Percentiles rank a stretch among this genome's conserved stretches.
Evolutionary conservation across 2,113 vertebrate species (phyloP).

Genomic region (Harpagus bidentatus): DNA sequence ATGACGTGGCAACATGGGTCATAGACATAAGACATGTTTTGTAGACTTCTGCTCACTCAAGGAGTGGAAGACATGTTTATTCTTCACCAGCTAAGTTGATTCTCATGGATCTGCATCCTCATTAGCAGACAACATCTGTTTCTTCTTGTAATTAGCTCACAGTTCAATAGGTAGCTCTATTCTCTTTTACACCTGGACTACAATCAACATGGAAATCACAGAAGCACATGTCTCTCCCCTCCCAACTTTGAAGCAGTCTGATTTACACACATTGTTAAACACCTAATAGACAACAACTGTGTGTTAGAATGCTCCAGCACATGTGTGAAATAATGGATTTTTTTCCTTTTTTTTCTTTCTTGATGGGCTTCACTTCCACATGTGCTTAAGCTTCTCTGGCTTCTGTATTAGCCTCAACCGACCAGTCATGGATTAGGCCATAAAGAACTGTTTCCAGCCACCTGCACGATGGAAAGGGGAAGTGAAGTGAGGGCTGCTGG

Average conservation of each 20-base stretch:
- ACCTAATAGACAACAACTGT: conserved; percentile 68
- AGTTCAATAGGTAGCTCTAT: conserved; percentile 74
- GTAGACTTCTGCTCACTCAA: neutral
- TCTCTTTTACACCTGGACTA: conserved; percentile 75
- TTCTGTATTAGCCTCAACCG: conserved; percentile 35
- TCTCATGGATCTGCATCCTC: conserved; percentile 61
- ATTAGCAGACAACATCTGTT: conserved; percentile 80
- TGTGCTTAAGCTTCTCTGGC: neutral
- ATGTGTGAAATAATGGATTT: neutral
- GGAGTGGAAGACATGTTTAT: conserved; percentile 31
- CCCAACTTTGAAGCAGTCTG: conserved; percentile 52
- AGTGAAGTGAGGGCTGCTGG: neutral
- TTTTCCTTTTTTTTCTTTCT: neutral
- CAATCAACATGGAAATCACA: conserved; percentile 70
- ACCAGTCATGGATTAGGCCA: conserved; percentile 37
- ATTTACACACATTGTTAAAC: conserved; percentile 75
- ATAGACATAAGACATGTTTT: neutral
- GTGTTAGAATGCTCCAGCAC: conserved; percentile 13
- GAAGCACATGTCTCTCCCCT: conserved; percentile 54
- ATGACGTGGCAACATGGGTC: neutral
- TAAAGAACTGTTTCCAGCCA: conserved; percentile 66
- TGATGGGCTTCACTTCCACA: conserved; percentile 17
- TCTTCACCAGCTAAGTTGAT: neutral
- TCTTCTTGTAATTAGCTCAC: conserved; percentile 79
- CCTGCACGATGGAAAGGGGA: conserved; percentile 69